Percentiles rank a stretch among this genome's conserved stretches.
Evolutionary conservation across 2,113 vertebrate genomes (phyloP).

Genomic region (Bufo bufo): DNA sequence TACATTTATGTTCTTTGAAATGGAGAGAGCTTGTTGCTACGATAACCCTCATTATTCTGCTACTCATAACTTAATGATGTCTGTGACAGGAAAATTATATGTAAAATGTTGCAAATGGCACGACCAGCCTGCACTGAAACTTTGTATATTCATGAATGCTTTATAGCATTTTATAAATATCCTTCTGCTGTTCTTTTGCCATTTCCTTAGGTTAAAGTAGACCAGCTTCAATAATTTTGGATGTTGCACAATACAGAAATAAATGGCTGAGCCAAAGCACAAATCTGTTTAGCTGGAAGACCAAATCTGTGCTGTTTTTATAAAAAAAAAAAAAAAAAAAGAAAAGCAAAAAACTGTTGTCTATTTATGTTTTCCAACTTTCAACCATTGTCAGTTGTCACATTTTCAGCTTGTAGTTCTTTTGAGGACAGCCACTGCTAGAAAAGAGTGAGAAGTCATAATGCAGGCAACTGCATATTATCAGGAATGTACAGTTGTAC

Average conservation of each 20-base stretch:
- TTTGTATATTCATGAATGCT: constrained; percentile 1
- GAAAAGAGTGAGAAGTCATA: neutral
- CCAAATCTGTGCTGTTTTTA: neutral
- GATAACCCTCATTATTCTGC: neutral
- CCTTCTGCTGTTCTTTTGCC: neutral
- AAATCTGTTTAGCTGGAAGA: neutral
- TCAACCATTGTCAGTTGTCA: neutral
- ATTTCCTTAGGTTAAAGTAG: neutral
- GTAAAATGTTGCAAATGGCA: neutral
- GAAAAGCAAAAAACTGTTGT: neutral
- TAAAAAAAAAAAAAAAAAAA: neutral
- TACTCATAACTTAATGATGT: neutral
- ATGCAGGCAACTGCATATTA: neutral
- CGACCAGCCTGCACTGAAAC: neutral
- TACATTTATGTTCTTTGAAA: neutral
- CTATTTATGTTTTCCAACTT: neutral
- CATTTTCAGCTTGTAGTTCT: neutral
- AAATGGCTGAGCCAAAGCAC: neutral
- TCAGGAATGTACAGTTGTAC: too few species aligned
- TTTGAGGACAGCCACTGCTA: neutral
- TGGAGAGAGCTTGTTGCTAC: neutral
- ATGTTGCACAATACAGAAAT: neutral
- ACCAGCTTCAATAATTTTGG: neutral
- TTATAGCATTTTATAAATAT: neutral
- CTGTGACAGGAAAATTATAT: constrained; percentile 4